Conservation (phyloP, 1,140 invertebrate genomes). For the Hyles vespertilio region DNA sequence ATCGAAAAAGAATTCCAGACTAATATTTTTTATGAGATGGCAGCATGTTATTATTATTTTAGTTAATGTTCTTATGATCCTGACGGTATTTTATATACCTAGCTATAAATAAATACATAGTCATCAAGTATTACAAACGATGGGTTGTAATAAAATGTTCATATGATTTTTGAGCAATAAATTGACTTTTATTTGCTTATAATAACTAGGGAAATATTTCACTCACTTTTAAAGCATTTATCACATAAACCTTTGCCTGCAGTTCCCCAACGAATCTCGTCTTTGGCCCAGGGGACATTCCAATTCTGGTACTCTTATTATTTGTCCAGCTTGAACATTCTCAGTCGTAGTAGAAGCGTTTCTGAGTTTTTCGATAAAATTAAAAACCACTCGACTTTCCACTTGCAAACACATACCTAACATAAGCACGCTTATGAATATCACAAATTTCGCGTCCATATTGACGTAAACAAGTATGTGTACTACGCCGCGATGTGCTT, state of each 20-base stretch:
- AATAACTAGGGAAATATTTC: too few relatives aligned
- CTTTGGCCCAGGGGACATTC: slow-evolving; percentile 45
- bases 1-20: too few relatives aligned
- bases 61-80: too few relatives aligned
- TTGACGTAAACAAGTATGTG: slow-evolving; percentile 40
- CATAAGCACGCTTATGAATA: slow-evolving; percentile 36
- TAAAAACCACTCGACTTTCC: slow-evolving; percentile 43
- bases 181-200: too few relatives aligned
- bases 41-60: too few relatives aligned
- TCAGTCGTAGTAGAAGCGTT: slow-evolving; percentile 35
- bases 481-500: slow-evolving; percentile 40
- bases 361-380: slow-evolving; percentile 56
- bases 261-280: slow-evolving; percentile 39
- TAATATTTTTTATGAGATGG: too few relatives aligned
- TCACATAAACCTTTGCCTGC: slow-evolving; percentile 46
- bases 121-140: too few relatives aligned
- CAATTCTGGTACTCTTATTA: slow-evolving; percentile 52
- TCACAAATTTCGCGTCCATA: slow-evolving; percentile 64
- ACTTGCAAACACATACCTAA: slow-evolving; percentile 25
- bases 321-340: slow-evolving; percentile 37
- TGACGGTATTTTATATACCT: too few relatives aligned
- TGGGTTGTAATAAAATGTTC: too few relatives aligned
- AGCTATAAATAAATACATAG: too few relatives aligned
- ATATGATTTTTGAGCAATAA: too few relatives aligned
- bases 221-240: slow-evolving; percentile 8